These are phyloP conservation scores for Lophius piscatorius DNA, from an alignment of 2,113 vertebrate genomes.

Conservation along the genomic window DNA sequence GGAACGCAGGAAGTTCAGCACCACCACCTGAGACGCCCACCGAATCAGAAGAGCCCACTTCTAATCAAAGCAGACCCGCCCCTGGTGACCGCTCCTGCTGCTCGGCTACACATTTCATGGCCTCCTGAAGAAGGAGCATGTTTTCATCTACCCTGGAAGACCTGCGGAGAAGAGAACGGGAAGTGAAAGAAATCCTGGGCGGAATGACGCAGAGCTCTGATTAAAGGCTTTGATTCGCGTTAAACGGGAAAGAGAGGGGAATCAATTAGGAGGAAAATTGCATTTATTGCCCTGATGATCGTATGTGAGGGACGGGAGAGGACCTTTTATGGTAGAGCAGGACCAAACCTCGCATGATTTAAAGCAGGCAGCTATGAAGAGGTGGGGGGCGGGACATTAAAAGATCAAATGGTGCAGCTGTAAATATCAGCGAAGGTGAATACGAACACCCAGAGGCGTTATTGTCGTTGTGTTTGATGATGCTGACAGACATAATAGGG, in stretches of 20 bases:
- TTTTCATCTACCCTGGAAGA: not conserved
- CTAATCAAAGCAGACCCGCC: constrained; percentile 1
- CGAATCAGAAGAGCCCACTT: constrained; percentile 2
- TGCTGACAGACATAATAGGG: constrained; percentile 56
- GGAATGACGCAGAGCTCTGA: constrained; percentile 31
- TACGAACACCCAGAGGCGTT: constrained; percentile 50
- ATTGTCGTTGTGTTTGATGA: constrained; percentile 48
- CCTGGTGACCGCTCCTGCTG: not conserved
- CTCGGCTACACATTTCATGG: not conserved
- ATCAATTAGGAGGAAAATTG: constrained; percentile 56
- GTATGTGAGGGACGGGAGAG: constrained; percentile 15
- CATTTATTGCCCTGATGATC: constrained; percentile 18
- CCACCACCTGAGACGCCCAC: not conserved
- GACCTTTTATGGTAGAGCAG: constrained; percentile 37
- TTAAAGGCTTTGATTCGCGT: constrained; percentile 36
- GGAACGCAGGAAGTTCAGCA: not conserved
- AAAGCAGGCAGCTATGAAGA: not conserved
- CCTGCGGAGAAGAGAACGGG: constrained; percentile 3
- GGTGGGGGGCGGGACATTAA: constrained; percentile 8
- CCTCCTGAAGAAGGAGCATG: not conserved
- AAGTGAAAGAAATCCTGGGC: constrained; percentile 29
- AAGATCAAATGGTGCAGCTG: constrained; percentile 52
- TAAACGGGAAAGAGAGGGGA: constrained; percentile 39
- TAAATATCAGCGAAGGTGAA: constrained; percentile 52
- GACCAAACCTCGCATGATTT: constrained; percentile 38